Conservation (phyloP, 2,888 invertebrate species). For the Cacoxenus indagator region DNA sequence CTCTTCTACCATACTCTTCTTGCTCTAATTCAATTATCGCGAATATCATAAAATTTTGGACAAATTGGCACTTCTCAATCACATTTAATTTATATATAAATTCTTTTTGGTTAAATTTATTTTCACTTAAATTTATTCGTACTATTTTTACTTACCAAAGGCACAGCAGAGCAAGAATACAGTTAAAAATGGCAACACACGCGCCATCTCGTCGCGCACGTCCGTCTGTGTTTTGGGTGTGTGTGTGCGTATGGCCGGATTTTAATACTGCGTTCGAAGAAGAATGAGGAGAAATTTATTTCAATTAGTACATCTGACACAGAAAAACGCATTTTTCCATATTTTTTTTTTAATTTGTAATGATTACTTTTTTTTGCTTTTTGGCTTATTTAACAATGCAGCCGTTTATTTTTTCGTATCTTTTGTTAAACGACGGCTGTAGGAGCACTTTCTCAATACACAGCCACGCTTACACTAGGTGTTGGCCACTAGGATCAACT, state of each 20-base stretch:
- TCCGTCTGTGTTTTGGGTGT: slow-evolving; percentile 41
- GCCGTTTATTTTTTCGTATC: slow-evolving; percentile 5
- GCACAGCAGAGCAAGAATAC: slow-evolving; percentile 66
- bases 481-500: slow-evolving; percentile 69
- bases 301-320: slow-evolving; percentile 28
- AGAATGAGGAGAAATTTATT: background rate
- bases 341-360: background rate
- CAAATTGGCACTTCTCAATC: background rate
- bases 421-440: slow-evolving; percentile 47
- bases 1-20: background rate
- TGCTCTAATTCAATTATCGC: slow-evolving; percentile 29
- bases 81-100: slow-evolving; percentile 15
- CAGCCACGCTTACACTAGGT: slow-evolving; percentile 72
- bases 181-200: slow-evolving; percentile 67
- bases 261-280: background rate
- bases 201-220: slow-evolving; percentile 66
- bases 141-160: slow-evolving; percentile 62
- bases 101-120: background rate
- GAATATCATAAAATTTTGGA: background rate
- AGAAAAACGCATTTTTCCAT: slow-evolving; percentile 29
- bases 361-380: slow-evolving; percentile 27
- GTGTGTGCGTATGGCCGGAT: slow-evolving; percentile 31
- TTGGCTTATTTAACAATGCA: slow-evolving; percentile 31
- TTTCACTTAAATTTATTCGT: background rate
- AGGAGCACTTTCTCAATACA: slow-evolving; percentile 69